phyloP scores from a whole-genome alignment of 53 echinoderm and acorn worm species.

The Temnopleurus reevesii region DNA sequence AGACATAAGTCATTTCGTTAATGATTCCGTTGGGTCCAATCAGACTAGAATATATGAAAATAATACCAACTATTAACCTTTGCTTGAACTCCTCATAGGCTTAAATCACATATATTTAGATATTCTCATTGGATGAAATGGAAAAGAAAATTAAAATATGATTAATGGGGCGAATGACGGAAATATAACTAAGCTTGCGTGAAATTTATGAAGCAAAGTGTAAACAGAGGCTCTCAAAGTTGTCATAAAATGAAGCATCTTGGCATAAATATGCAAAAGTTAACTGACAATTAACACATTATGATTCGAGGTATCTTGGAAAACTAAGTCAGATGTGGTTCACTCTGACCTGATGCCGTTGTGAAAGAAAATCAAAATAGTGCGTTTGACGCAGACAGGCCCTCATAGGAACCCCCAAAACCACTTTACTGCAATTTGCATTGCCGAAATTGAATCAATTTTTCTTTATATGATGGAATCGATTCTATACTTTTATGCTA shows the following conservation, averaged over 20 bases:
- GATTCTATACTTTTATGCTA: too few species aligned
- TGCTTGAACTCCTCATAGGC: background rate
- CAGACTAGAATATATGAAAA: constrained; percentile 13
- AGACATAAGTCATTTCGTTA: background rate
- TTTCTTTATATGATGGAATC: too few species aligned
- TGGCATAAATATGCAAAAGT: background rate
- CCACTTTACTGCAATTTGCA: too few species aligned
- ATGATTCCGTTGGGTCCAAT: background rate
- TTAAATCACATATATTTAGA: too few species aligned
- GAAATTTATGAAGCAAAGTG: too few species aligned
- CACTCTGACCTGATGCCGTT: background rate
- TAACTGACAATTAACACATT: background rate
- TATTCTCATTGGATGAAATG: background rate
- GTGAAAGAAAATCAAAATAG: background rate
- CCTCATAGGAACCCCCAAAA: too few species aligned
- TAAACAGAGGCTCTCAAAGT: too few species aligned
- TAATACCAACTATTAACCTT: background rate
- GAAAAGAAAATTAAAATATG: background rate
- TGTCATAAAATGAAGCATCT: background rate
- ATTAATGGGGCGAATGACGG: background rate
- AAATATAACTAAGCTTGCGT: background rate
- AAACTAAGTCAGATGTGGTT: too few species aligned
- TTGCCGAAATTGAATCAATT: too few species aligned
- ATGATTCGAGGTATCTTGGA: too few species aligned
- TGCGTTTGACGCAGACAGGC: too few species aligned